A percentile compares a stretch with the other conserved stretches of the same genome.
Conservation (phyloP, 2,113 vertebrate genomes). For the Melierax canorus region DNA sequence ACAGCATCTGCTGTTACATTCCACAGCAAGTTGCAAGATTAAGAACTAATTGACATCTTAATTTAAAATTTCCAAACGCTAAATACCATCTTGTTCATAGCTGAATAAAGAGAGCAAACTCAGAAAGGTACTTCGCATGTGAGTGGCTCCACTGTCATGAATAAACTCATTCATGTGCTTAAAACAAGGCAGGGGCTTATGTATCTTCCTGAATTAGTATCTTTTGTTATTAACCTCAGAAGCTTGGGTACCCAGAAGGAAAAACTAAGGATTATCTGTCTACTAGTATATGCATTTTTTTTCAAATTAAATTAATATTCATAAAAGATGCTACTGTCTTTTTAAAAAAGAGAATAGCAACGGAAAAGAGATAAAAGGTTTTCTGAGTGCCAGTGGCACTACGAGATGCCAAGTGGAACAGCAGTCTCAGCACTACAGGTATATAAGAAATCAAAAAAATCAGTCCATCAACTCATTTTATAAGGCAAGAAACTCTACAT, state of each 20-base stretch:
- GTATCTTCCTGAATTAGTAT: neutral
- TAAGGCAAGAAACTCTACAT: neutral
- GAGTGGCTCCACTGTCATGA: neutral
- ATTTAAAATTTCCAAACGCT: constrained; percentile 13
- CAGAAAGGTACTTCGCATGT: neutral
- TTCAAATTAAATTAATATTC: constrained; percentile 34
- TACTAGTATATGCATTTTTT: neutral
- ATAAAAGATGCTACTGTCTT: neutral
- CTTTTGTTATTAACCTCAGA: neutral
- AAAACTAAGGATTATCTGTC: neutral
- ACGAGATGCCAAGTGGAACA: neutral
- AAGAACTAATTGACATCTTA: neutral
- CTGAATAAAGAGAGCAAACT: neutral
- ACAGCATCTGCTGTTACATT: neutral
- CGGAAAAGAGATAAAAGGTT: constrained; percentile 48
- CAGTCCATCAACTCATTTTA: neutral
- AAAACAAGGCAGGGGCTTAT: neutral
- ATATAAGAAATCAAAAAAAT: neutral
- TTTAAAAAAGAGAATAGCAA: neutral
- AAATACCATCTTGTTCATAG: neutral
- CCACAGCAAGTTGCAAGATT: neutral
- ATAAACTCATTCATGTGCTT: neutral
- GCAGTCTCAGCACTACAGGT: constrained; percentile 40
- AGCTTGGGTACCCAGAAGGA: neutral
- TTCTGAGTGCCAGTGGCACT: constrained; percentile 34